Evolutionary conservation across 2,797 vertebrate species (phyloP).

Genomic region (Centroberyx gerrardi): DNA sequence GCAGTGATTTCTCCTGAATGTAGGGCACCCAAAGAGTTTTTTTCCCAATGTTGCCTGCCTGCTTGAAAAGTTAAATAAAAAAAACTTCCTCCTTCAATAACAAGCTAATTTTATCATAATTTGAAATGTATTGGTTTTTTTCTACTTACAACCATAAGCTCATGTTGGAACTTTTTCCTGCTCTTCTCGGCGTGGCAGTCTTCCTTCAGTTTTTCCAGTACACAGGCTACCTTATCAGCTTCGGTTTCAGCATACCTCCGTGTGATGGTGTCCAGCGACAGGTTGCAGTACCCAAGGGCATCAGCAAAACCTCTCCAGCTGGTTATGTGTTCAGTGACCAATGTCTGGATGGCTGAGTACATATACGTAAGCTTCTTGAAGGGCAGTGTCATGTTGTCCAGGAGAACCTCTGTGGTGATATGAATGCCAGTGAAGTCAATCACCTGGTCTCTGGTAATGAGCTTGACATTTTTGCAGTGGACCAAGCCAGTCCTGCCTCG

Average conservation of each 20-base stretch:
- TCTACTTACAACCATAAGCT: constrained; percentile 91
- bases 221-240: constrained; percentile 91
- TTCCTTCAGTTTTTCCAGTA: constrained; percentile 96
- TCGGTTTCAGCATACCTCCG: constrained; percentile 85
- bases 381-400: constrained; percentile 92
- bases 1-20: too few relatives aligned
- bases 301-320: constrained; percentile 92
- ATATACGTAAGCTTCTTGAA: constrained; percentile 97
- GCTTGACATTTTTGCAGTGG: constrained; percentile 94
- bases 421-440: constrained; percentile 88
- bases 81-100: background rate
- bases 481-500: constrained; percentile 92
- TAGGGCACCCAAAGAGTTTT: too few relatives aligned
- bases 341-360: constrained; percentile 93
- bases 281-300: constrained; percentile 89
- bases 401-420: constrained; percentile 88
- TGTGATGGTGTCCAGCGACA: constrained; percentile 86
- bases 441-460: constrained; percentile 93
- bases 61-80: too few relatives aligned
- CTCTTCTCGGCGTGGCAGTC: constrained; percentile 92
- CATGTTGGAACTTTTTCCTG: constrained; percentile 93
- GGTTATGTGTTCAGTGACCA: constrained; percentile 91
- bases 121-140: background rate
- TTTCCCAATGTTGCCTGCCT: too few relatives aligned
- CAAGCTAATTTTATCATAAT: background rate